Base-by-base conservation (phyloP, 2,888 invertebrate species). In the Corythucha ciliata region DNA sequence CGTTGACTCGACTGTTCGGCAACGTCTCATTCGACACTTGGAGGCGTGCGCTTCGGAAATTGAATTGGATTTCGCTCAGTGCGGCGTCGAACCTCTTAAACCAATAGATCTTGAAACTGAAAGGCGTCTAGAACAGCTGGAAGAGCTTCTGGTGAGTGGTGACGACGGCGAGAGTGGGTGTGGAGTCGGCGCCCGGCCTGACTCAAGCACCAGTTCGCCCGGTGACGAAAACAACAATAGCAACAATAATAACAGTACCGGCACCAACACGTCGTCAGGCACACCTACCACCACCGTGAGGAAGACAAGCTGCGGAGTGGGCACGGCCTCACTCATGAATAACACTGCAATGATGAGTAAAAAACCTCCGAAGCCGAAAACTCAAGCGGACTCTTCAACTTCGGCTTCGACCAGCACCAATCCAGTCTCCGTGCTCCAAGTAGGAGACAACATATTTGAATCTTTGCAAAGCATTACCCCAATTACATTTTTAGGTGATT, bases 11-110 rank as follows among this genome's bases (percentile, higher is more conserved):
- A 75, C 75, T 2, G 72, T 77, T 14, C 73, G 76, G 53, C 77
- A 78, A 61, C 67, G 78, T 47, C 66, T 79, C 24, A 65, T 78
- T 3, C 69, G 76, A 29, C 78, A 79, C 62, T 64, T 79, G 59
- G 77, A 78, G 60, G 73, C 73, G 59, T 78, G 78, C 64, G 73
- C 77, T n/a, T 69, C 74, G 1, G 78, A 78, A 62, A 71, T 78
- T 18, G 77, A 77, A 61, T 66, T 76, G 52, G 77, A 77, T 62
- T 70, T 76, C 25, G 47, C 57, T 10, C 53, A 55, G 21, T 52
- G 55, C 21, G 48, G 52, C 14, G 54, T 53, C 3, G 55, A 56
- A 24, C 56, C 56, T 2, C 42, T 57, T 22, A 57, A 58, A 18
- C 49, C 56, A 6, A 48, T 59, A 18, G 59, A 59, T 16, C 50